Evolutionary conservation across 2,113 vertebrate species (phyloP).

Genomic region (Myanophis thanlyinensis): DNA sequence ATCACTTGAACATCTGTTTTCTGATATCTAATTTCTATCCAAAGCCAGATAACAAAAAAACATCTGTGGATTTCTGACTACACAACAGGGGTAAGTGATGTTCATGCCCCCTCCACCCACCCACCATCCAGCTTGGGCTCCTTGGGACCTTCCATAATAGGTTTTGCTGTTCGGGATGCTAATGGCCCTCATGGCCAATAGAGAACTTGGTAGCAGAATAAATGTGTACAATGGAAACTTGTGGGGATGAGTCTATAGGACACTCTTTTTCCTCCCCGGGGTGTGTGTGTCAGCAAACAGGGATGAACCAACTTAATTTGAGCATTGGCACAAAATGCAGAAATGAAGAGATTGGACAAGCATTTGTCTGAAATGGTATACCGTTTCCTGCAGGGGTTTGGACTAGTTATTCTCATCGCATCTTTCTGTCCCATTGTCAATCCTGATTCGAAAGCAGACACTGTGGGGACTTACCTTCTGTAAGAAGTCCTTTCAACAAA

Average conservation of each 20-base stretch:
- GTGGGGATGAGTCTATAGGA: not conserved
- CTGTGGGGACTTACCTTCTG: not conserved
- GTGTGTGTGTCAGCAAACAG: not conserved
- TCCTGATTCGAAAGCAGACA: not conserved
- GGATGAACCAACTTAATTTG: not conserved
- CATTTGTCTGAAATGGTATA: no score
- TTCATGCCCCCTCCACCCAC: not conserved
- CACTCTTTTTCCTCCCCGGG: not conserved
- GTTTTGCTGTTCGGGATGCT: not conserved
- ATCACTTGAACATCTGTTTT: not conserved
- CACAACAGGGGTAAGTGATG: not conserved
- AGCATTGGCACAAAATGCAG: not conserved
- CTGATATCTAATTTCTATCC: not conserved
- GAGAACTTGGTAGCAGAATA: not conserved
- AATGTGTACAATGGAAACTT: not conserved
- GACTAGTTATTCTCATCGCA: not conserved
- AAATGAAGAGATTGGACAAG: not conserved
- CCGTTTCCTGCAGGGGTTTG: no score
- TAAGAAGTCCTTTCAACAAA: not conserved
- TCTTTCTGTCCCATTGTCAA: not conserved
- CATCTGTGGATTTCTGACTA: not conserved
- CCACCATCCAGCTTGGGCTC: not conserved
- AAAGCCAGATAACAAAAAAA: not conserved
- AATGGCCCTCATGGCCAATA: not conserved
- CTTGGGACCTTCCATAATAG: not conserved